These are phyloP conservation scores for Alectura lathami DNA, from an alignment of 2,113 vertebrate species.

Conservation along the genomic window DNA sequence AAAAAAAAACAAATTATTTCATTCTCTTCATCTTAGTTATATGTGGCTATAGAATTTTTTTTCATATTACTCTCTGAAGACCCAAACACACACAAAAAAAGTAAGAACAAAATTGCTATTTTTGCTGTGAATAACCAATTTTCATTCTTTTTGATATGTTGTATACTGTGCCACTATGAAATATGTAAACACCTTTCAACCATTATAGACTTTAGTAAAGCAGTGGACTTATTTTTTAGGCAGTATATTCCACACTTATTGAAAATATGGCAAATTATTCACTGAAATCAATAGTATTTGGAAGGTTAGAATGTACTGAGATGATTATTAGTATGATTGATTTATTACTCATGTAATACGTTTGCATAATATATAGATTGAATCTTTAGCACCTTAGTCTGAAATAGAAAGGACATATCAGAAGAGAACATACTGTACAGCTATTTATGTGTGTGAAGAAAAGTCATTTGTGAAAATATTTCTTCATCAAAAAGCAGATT, in stretches of 20 bases:
- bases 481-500: background rate
- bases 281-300: background rate
- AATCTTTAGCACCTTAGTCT: background rate
- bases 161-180: background rate
- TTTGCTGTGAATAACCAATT: background rate
- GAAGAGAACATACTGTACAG: background rate
- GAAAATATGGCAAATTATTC: background rate
- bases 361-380: background rate
- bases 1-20: too few relatives aligned
- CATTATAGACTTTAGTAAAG: background rate
- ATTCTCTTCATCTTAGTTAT: background rate
- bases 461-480: slow-evolving; percentile 6
- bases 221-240: background rate
- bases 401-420: background rate
- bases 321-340: background rate
- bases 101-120: background rate
- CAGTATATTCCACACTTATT: background rate
- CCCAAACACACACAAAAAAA: background rate
- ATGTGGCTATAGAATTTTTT: background rate
- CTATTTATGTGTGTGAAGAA: background rate
- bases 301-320: background rate
- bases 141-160: background rate
- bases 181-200: background rate
- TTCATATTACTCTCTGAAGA: background rate
- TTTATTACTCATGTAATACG: background rate